These are phyloP conservation scores for Umimayanthus chanpuru DNA, from an alignment of 92 coral and sea anemone species.

Conservation along the genomic window DNA sequence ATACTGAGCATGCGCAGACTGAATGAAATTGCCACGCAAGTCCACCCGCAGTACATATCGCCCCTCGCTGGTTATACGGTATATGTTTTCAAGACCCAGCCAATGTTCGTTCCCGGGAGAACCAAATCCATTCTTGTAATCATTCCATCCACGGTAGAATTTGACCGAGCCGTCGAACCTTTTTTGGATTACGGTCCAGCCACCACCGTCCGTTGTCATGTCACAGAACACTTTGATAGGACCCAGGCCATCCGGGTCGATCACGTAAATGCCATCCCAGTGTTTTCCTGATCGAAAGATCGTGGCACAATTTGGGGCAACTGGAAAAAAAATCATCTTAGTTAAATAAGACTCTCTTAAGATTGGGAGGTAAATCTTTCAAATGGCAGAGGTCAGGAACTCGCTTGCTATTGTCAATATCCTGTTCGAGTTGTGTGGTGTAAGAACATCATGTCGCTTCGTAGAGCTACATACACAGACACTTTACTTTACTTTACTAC, in stretches of 20 bases:
- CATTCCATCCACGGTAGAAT: slow-evolving; percentile 71
- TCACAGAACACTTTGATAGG: slow-evolving; percentile 80
- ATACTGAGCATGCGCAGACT: slow-evolving; percentile 60
- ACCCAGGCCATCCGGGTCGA: slow-evolving; percentile 75
- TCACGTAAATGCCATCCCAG: slow-evolving; percentile 61
- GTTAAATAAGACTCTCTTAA: too few relatives aligned
- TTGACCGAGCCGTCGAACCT: slow-evolving; percentile 70
- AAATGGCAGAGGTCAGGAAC: too few relatives aligned
- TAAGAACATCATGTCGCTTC: too few relatives aligned
- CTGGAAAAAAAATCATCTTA: background rate
- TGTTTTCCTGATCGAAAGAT: slow-evolving; percentile 61
- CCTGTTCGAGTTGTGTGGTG: too few relatives aligned
- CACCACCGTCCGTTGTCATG: slow-evolving; percentile 77
- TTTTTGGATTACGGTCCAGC: slow-evolving; percentile 85
- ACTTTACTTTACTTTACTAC: too few relatives aligned
- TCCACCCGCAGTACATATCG: slow-evolving; percentile 55
- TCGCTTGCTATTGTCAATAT: too few relatives aligned
- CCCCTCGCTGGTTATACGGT: slow-evolving; percentile 56
- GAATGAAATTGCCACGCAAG: slow-evolving; percentile 43
- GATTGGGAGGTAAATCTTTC: too few relatives aligned
- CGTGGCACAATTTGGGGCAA: slow-evolving; percentile 64
- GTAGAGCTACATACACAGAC: too few relatives aligned
- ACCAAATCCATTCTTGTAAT: slow-evolving; percentile 60
- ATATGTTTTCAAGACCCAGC: slow-evolving; percentile 60
- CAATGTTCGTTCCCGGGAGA: slow-evolving; percentile 33